Conservation (phyloP, 2,888 invertebrate genomes). For the Philhelius pedissequus region DNA sequence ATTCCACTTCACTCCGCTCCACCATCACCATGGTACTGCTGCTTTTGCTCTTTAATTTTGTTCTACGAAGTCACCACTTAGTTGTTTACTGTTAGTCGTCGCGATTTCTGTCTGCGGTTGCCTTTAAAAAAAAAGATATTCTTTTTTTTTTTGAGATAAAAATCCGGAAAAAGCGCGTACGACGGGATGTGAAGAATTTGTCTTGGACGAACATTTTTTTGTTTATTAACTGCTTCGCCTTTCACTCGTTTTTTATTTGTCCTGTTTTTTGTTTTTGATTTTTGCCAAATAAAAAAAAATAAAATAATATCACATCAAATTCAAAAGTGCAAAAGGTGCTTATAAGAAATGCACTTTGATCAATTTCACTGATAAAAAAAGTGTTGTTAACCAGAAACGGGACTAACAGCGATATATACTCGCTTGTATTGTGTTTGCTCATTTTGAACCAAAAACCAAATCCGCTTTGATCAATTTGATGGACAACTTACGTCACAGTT, state of each 20-base stretch:
- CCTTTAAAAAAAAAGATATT: conserved; percentile 49
- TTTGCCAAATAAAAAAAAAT: not conserved
- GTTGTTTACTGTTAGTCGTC: conserved; percentile 73
- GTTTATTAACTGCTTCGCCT: conserved; percentile 62
- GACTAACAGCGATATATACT: not conserved
- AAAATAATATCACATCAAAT: not conserved
- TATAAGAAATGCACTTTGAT: conserved; percentile 61
- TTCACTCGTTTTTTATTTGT: conserved; percentile 47
- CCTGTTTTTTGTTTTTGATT: conserved; percentile 20
- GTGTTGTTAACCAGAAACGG: not conserved
- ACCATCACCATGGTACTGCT: conserved; percentile 11
- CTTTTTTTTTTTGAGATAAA: conserved; percentile 20
- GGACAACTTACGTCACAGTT: not conserved
- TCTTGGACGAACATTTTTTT: conserved; percentile 42
- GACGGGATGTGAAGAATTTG: conserved; percentile 62
- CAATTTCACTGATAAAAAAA: conserved; percentile 27
- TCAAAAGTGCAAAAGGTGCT: not conserved
- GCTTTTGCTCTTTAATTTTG: conserved; percentile 61
- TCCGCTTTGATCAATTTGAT: not conserved
- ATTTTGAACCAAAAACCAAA: not conserved
- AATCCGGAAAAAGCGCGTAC: conserved; percentile 47
- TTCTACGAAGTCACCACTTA: conserved; percentile 67
- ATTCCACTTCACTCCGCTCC: conserved; percentile 45
- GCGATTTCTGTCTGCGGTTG: conserved; percentile 68
- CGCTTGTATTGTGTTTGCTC: not conserved